phyloP scores from a whole-genome alignment of 2,797 vertebrate species.

The Micropoecilia bifurca region DNA sequence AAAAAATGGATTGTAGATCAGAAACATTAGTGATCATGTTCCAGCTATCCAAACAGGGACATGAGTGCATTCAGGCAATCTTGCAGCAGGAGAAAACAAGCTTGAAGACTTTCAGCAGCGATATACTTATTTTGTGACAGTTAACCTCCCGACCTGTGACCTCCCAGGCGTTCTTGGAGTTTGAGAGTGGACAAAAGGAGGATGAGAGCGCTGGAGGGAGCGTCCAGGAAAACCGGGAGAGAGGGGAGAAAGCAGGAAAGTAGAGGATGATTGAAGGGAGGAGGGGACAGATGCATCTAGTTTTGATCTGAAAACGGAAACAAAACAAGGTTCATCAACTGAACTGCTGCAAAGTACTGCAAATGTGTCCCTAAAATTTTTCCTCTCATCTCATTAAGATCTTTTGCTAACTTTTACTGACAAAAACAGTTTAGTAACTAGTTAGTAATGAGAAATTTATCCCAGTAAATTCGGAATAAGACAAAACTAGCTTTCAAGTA shows the following conservation, averaged over 20 bases:
- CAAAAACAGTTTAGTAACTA: not conserved
- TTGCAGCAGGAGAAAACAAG: constrained; percentile 53
- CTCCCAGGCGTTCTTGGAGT: constrained; percentile 56
- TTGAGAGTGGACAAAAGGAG: constrained; percentile 43
- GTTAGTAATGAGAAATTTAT: no score
- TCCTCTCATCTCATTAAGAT: not conserved
- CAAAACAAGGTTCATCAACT: not conserved
- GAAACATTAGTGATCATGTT: constrained; percentile 4
- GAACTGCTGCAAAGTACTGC: not conserved
- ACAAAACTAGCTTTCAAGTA: no score
- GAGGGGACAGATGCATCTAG: constrained; percentile 19
- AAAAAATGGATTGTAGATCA: not conserved
- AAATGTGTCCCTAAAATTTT: not conserved
- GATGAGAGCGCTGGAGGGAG: constrained; percentile 10
- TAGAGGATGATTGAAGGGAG: constrained; percentile 23
- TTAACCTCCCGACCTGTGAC: constrained; percentile 63
- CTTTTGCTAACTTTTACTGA: not conserved
- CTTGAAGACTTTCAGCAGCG: constrained; percentile 61
- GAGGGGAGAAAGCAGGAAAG: constrained; percentile 21
- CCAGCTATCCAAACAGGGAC: constrained; percentile 25
- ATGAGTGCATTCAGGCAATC: constrained; percentile 21
- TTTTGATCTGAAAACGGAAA: not conserved
- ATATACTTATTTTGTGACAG: constrained; percentile 52
- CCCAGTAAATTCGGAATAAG: no score
- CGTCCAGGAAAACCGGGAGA: not conserved